Conservation (phyloP, 2,113 vertebrate species). For the Silurus glanis region DNA sequence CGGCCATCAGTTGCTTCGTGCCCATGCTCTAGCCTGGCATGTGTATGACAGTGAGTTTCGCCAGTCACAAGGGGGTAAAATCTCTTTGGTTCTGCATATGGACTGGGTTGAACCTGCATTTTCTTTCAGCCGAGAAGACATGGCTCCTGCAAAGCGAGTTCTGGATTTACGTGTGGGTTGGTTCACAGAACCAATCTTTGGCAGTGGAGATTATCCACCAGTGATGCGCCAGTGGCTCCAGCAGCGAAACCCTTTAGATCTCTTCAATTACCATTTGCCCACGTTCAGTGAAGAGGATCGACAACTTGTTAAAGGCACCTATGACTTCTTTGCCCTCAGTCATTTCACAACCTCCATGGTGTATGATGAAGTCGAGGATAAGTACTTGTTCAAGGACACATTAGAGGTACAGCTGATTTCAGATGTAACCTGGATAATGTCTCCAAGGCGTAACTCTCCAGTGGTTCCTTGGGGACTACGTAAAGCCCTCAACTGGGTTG, state of each 20-base stretch:
- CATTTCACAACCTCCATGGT: slow-evolving; percentile 91
- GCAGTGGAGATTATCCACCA: slow-evolving; percentile 86
- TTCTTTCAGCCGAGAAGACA: slow-evolving; percentile 82
- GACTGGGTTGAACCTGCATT: slow-evolving; percentile 95
- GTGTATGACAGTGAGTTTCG: slow-evolving; percentile 84
- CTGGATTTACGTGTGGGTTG: slow-evolving; percentile 87
- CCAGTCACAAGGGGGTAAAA: slow-evolving; percentile 78
- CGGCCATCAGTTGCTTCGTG: slow-evolving; percentile 86
- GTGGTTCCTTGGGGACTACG: slow-evolving; percentile 95
- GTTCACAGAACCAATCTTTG: slow-evolving; percentile 93
- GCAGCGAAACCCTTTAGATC: slow-evolving; percentile 73
- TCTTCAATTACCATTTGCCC: slow-evolving; percentile 79
- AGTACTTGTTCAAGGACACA: slow-evolving; percentile 77
- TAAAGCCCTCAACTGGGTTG: slow-evolving; percentile 79
- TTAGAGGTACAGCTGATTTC: slow-evolving; percentile 86
- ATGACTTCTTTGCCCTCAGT: slow-evolving; percentile 92
- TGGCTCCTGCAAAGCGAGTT: slow-evolving; percentile 82
- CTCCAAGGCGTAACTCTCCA: slow-evolving; percentile 64
- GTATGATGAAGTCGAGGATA: slow-evolving; percentile 84
- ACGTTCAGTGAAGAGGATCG: slow-evolving; percentile 84
- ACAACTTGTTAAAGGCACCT: slow-evolving; percentile 81
- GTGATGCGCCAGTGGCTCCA: slow-evolving; percentile 87
- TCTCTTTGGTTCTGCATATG: slow-evolving; percentile 87
- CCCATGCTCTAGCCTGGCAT: slow-evolving; percentile 88
- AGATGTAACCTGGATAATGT: slow-evolving; percentile 87